A percentile compares a stretch with the other conserved stretches of the same genome.
phyloP scores from a whole-genome alignment of 2,888 invertebrate genomes.

The Eupithecia tripunctaria region DNA sequence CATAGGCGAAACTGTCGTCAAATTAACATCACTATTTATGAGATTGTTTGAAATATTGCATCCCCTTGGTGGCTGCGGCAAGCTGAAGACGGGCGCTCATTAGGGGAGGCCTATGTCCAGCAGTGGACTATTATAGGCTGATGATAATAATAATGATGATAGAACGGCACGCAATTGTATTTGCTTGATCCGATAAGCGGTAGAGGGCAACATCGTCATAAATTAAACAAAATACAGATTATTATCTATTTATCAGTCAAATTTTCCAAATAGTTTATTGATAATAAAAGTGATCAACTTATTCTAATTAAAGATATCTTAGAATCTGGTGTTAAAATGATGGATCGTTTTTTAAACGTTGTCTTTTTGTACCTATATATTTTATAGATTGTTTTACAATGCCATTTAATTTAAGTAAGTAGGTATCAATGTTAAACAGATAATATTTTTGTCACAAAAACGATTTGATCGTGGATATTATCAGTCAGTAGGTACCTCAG shows the following conservation, averaged over 20 bases:
- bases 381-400: background rate
- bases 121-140: no score
- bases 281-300: constrained; percentile 17
- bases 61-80: no score
- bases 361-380: background rate
- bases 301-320: constrained; percentile 25
- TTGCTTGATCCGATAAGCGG: background rate
- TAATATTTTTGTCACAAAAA: background rate
- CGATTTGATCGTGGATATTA: background rate
- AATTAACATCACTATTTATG: no score
- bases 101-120: no score
- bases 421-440: background rate
- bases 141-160: no score
- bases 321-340: constrained; percentile 50
- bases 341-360: constrained; percentile 68
- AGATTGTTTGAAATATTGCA: no score
- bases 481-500: no score
- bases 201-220: background rate
- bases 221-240: constrained; percentile 13
- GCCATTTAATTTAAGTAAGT: background rate
- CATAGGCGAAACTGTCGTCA: no score
- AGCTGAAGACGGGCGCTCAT: no score
- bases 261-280: constrained; percentile 17
- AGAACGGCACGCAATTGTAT: no score
- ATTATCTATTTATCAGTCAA: constrained; percentile 33